These are phyloP conservation scores for Trematomus loennbergii DNA, from an alignment of 2,113 vertebrate genomes.

Conservation along the genomic window DNA sequence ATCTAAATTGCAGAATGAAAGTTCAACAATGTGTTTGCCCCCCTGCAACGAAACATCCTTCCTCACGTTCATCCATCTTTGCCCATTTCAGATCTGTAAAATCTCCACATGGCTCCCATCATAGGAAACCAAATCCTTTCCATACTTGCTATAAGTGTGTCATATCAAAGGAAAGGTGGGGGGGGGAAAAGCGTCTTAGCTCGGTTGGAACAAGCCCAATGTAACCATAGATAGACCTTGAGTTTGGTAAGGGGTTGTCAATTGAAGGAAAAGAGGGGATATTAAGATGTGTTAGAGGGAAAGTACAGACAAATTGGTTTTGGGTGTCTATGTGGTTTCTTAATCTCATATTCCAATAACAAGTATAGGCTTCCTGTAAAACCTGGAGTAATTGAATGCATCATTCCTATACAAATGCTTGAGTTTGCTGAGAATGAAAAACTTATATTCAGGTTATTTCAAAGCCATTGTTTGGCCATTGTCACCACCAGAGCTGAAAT, in stretches of 20 bases:
- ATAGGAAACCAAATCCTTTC: conserved; percentile 21
- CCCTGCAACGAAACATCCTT: neutral
- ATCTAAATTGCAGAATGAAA: neutral
- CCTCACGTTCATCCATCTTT: neutral
- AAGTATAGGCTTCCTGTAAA: neutral
- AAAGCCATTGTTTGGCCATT: no score
- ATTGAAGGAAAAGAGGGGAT: no score
- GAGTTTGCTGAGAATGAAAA: neutral
- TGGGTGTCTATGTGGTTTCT: neutral
- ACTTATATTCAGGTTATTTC: no score
- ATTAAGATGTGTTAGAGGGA: neutral
- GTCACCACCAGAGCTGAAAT: no score
- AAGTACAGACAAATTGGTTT: neutral
- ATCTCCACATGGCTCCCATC: conserved; percentile 33
- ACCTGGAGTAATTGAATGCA: neutral
- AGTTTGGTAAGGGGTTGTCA: neutral
- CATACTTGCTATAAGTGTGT: neutral
- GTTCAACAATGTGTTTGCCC: neutral
- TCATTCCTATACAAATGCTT: neutral
- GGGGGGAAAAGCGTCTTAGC: neutral
- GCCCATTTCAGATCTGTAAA: conserved; percentile 17
- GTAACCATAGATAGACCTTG: neutral
- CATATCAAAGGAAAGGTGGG: conserved; percentile 17
- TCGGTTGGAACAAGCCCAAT: conserved; percentile 11
- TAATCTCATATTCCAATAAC: neutral